Base-by-base conservation (phyloP, 1,140 invertebrate genomes). In the Drosophila obscura region DNA sequence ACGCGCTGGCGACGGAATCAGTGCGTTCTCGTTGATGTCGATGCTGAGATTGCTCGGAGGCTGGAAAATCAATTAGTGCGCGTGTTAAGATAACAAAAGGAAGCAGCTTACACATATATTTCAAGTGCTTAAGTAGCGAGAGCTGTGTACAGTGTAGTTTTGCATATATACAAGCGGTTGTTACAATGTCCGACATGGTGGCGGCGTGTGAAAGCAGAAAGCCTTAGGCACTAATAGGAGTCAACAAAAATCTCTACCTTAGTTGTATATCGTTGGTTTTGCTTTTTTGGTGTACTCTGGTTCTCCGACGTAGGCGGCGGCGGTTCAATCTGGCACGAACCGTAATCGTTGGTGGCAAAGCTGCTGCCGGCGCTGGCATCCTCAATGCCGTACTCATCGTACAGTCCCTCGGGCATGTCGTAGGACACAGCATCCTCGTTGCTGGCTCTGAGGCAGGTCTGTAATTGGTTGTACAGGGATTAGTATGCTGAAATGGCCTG, bases 201-300 rank as follows among this genome's bases (percentile, higher is more conserved):
- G 28, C 7, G 28, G 13, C 13, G 39, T 43, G 28, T 48, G 31
- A 1, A 64, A 51, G 62, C 62, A 31, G 35, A 44, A 48, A 53
- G 52, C 28, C 57, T 72, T 83, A 69, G 7, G 7, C 16, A 15
- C 63, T 73, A 91, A 74, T 90, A 84, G 49, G 90, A 89, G 66
- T 91, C 87, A 82, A 91, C 63, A 83, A 85, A 91, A 71, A 91
- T 73, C 73, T 91, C 90, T 91, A 91, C 90, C 90, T 91, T 91
- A 72, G 90, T 85, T 43, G 77, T 89, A 73, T 85, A 91, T 19
- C 74, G 66, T 26, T 89, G 80, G 60, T 77, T 85, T 55, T 72
- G 58, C 22, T 91, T 90, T 26, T 90, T 83, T 6, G 90, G 90
- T 2, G 90, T 88, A 22, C 87, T 91, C 50, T 90, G 90, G 62